A percentile compares a stretch with the other conserved stretches of the same genome.
Evolutionary conservation across 1,140 invertebrate species (phyloP).

Genomic region (Cephus cinctus): DNA sequence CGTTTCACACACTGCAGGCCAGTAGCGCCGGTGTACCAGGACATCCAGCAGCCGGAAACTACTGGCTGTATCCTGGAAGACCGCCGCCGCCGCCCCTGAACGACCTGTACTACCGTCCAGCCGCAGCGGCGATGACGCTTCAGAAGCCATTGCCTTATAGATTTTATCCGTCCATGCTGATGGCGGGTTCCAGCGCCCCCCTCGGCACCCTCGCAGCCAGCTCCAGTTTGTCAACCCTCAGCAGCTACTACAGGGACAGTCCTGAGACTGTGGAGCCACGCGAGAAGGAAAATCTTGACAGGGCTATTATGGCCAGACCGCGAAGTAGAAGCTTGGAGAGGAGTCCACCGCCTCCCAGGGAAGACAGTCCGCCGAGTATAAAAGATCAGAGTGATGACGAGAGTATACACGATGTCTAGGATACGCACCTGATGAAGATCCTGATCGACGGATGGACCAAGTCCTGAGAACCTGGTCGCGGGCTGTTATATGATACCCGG

Average conservation of each 20-base stretch:
- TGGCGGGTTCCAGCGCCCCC: constrained; percentile 65
- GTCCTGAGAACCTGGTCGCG: too few species aligned
- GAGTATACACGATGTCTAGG: constrained; percentile 57
- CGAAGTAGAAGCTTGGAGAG: constrained; percentile 55
- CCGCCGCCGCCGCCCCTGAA: constrained; percentile 66
- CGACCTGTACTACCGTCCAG: constrained; percentile 77
- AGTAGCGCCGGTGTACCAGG: constrained; percentile 45
- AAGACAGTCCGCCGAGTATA: constrained; percentile 45
- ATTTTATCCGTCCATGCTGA: constrained; percentile 65
- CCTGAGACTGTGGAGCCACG: constrained; percentile 42
- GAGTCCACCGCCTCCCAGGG: constrained; percentile 37
- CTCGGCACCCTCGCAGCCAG: constrained; percentile 61
- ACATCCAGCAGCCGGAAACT: constrained; percentile 64
- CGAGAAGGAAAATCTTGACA: constrained; percentile 46
- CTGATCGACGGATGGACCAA: background rate
- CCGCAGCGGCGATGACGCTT: constrained; percentile 70
- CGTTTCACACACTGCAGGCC: constrained; percentile 91
- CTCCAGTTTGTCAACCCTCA: constrained; percentile 60
- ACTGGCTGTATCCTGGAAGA: constrained; percentile 60
- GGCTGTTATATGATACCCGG: too few species aligned
- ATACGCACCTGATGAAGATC: constrained; percentile 1
- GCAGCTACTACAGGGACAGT: constrained; percentile 61
- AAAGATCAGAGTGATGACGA: constrained; percentile 60
- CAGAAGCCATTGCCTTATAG: constrained; percentile 88
- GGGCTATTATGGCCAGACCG: constrained; percentile 34